Evolutionary conservation across 2,797 vertebrate species (phyloP).

Genomic region (Catamblyrhynchus diadema): DNA sequence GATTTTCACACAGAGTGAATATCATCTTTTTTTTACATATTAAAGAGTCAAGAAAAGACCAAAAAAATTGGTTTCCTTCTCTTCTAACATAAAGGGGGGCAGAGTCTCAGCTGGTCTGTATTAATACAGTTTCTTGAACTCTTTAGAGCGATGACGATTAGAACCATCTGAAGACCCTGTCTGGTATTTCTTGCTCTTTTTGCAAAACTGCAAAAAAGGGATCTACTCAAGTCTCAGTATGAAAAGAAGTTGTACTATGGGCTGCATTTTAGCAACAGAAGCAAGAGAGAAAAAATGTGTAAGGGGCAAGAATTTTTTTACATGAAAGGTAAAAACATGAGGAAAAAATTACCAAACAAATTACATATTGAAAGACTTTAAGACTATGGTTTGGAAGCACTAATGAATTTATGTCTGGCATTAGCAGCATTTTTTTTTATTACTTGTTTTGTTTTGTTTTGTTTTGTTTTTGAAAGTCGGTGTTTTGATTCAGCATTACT

Average conservation of each 20-base stretch:
- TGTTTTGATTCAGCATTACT: neutral
- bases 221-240: neutral
- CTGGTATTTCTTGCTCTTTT: neutral
- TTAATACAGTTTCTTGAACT: constrained; percentile 45
- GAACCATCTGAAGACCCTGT: constrained; percentile 42
- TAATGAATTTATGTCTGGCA: constrained; percentile 11
- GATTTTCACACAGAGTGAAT: neutral
- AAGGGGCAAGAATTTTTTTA: neutral
- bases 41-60: neutral
- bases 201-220: neutral
- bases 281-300: neutral
- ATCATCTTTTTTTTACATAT: neutral
- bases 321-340: neutral
- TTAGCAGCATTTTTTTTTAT: neutral
- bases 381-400: neutral
- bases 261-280: neutral
- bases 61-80: neutral
- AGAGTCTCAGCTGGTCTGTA: constrained; percentile 25
- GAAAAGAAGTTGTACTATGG: neutral
- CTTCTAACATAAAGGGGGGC: neutral
- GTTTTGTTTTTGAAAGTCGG: neutral
- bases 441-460: neutral
- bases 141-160: neutral
- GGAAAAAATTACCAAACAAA: constrained; percentile 4
- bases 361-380: neutral